Base-by-base conservation (phyloP, 2,888 invertebrate genomes). In the Nomada hirtipes region DNA sequence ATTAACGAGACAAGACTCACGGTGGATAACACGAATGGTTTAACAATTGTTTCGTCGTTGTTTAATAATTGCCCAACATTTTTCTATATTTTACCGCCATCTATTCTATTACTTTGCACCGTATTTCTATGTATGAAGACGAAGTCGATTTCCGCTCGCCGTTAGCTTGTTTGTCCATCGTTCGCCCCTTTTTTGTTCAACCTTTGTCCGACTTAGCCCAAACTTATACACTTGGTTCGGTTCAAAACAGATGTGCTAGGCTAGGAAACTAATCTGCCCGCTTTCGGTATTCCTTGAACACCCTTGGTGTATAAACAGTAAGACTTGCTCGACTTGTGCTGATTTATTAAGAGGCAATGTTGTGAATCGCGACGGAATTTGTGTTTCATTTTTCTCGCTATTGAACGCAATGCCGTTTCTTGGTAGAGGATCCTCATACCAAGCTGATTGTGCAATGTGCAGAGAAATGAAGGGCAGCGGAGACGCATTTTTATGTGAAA, bases 341-440 rank as follows among this genome's bases (percentile, higher is more conserved):
- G 74, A 79, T 79, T 64, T 64, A 59, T 76, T 29, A 57, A 57
- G 18, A 29, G 69, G 4, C 76, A 50, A 69, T 53, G 61, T 26
- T 20, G 67, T 59, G 65, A 59, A 69, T 69, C 76, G 52, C 23
- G 4, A 4, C 26, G 68, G 76, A 71, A 70, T 75, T 52, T 29
- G 29, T 13, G 26, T 13, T 47, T 67, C 65, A 81, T 75, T 81
- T 75, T 81, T 81, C 81, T 55, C 50, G 81, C 47, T 63, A 79
- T 26, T n/a, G 42, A 36, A 71, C 82, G 82, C 65, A 81, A 82
- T 50, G 23, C 36, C 29, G 57, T 11, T 82, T 76, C 82, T 82
- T 29, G 63, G 67, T 71, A 82, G 44, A 23, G 60, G 76, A 75
- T 82, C 75, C 82, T 81, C 71, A 75, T 82, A 81, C 82, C 82